Evolutionary conservation across 2,113 vertebrate genomes (phyloP).

Genomic region (Carassius carassius): DNA sequence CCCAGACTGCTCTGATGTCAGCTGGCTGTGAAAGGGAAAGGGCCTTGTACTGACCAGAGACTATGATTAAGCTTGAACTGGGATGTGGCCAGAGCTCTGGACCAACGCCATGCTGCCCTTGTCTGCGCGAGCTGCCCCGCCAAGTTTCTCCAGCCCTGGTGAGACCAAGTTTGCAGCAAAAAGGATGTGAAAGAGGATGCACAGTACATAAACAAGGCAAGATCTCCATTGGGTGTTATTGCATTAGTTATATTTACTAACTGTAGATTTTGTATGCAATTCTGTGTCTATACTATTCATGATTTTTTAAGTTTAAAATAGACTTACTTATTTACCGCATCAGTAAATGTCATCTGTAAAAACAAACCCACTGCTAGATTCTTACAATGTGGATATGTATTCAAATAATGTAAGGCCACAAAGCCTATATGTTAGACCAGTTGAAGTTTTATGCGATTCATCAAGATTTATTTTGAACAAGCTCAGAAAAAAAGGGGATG

Average conservation of each 20-base stretch:
- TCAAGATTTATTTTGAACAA: conserved; percentile 38
- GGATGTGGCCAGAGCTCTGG: conserved; percentile 91
- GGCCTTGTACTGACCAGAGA: conserved; percentile 83
- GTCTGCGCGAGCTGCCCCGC: conserved; percentile 59
- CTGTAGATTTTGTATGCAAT: background rate
- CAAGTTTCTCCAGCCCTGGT: conserved; percentile 55
- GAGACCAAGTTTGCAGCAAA: conserved; percentile 45
- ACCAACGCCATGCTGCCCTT: conserved; percentile 83
- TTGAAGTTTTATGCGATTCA: conserved; percentile 1
- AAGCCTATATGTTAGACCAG: background rate
- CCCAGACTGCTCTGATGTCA: conserved; percentile 87
- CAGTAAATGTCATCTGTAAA: background rate
- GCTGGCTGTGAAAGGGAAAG: conserved; percentile 91
- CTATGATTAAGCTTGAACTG: conserved; percentile 92
- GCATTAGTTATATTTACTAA: background rate
- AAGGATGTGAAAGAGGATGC: background rate
- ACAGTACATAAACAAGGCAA: background rate
- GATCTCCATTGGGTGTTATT: background rate
- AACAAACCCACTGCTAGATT: background rate
- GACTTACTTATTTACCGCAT: background rate
- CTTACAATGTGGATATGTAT: background rate
- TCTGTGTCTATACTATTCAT: background rate
- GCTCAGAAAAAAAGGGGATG: conserved; percentile 33
- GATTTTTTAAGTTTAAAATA: background rate
- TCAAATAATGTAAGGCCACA: background rate